Conservation (phyloP, 2,113 vertebrate species). For the Urocolius indicus region DNA sequence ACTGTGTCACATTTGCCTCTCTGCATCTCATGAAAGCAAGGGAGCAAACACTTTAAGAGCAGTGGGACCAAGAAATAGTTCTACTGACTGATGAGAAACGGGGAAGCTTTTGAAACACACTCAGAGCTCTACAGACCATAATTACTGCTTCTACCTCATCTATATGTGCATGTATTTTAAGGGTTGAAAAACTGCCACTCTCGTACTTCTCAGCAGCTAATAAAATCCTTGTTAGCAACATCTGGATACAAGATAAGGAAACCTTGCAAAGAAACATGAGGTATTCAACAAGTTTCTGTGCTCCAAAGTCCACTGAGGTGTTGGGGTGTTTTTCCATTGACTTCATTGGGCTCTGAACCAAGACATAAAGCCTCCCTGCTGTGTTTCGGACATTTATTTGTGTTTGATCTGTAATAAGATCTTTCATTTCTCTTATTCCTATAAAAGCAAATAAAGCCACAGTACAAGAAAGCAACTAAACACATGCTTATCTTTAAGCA, state of each 20-base stretch:
- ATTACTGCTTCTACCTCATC: background rate
- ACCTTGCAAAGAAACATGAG: conserved; percentile 52
- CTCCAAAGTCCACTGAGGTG: conserved; percentile 23
- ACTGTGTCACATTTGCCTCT: background rate
- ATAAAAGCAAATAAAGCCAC: conserved; percentile 54
- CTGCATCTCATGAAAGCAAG: background rate
- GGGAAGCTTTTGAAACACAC: background rate
- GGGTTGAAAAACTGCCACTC: conserved; percentile 12
- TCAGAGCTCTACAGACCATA: background rate
- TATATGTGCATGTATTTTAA: background rate
- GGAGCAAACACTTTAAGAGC: background rate
- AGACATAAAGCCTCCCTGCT: conserved; percentile 57
- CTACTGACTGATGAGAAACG: background rate
- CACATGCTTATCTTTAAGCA: conserved; percentile 45
- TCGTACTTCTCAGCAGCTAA: conserved; percentile 54
- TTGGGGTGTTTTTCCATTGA: conserved; percentile 62
- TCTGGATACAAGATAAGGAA: conserved; percentile 59
- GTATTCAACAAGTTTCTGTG: conserved; percentile 41
- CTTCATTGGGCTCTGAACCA: conserved; percentile 59
- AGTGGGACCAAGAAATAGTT: background rate
- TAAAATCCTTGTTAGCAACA: conserved; percentile 66
- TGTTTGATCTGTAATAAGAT: conserved; percentile 60
- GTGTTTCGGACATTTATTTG: conserved; percentile 51
- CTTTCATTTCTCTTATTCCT: conserved; percentile 63
- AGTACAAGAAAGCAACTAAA: conserved; percentile 50